Base-by-base conservation (phyloP, 2,888 invertebrate genomes). In the Silvanus unidentatus region DNA sequence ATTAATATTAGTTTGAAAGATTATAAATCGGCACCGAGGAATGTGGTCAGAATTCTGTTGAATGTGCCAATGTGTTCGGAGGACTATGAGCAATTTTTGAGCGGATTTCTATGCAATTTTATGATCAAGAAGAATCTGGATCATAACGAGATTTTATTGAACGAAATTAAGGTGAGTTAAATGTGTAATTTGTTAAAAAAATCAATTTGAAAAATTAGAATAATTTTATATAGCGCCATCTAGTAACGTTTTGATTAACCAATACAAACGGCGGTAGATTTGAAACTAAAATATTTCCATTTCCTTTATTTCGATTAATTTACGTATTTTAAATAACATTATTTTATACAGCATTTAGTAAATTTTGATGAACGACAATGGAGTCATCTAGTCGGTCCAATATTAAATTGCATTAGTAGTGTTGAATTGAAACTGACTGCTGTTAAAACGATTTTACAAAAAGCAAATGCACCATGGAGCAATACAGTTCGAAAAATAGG, bases 121-220 rank as follows among this genome's bases (percentile, higher is more conserved):
- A 71, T 75, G 49, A 41, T 66, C 1, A 68, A 74, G 42, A 65
- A 72, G 54, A 60, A 65, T 6, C 57, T 75, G 39, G 60, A 73
- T 50, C 66, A 66, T 12, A 74, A 76, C 58, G 48, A 60, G 36
- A 64, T 75, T n/a, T 59, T 75, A 30, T 60, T 63, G 15, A 59
- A 68, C 2, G 73, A 72, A 53, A 66, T 76, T 28, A 62, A 68
- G 59, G 74, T 74, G 63, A 49, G 47, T 54, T 34, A 28, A 8
- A 15, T 39, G 32, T 37, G 65, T 27, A 11, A 9, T 13, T 44
- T n/a, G 22, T 34, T 1, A 37, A 2, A 12, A 42, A 16, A 13
- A 36, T 15, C n/a, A 16, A 14, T 4, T 52, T 53, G 13, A 14
- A 28, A 28, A 35, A 9, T 12, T 35, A 35, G 28, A 28, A 28